Percentiles rank a stretch among this genome's conserved stretches.
These are phyloP conservation scores for Notamacropus eugenii DNA, from an alignment of 2,797 vertebrate species.

Conservation along the genomic window DNA sequence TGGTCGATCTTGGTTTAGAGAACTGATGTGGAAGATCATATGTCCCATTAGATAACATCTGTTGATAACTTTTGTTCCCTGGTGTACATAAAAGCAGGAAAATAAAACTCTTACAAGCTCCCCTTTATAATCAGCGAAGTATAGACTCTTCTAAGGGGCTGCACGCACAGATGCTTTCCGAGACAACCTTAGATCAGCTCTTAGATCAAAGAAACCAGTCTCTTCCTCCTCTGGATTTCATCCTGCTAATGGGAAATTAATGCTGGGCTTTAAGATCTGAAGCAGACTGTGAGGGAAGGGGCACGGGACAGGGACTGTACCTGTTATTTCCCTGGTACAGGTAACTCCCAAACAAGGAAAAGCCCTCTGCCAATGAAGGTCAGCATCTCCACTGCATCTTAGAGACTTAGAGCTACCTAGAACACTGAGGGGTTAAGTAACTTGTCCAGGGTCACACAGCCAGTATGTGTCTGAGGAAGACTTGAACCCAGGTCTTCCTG, in stretches of 20 bases:
- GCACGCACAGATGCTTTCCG: not conserved
- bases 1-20: not conserved
- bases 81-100: not conserved
- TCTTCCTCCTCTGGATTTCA: not conserved
- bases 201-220: not conserved
- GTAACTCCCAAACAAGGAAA: not conserved
- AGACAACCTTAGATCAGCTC: not conserved
- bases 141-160: not conserved
- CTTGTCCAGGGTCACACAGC: not conserved
- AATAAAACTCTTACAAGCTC: not conserved
- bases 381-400: not conserved
- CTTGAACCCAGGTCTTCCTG: not conserved
- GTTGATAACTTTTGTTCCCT: not conserved
- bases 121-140: not conserved
- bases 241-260: slow-evolving; percentile 27
- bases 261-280: not conserved
- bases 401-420: not conserved
- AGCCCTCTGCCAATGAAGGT: not conserved
- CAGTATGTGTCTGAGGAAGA: not conserved
- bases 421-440: not conserved
- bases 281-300: not conserved
- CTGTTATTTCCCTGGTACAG: not conserved
- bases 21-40: not conserved
- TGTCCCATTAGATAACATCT: not conserved
- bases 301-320: not conserved